A percentile compares a stretch with the other conserved stretches of the same genome.
Conservation (phyloP, 2,113 vertebrate species). For the Microcebus tavaratra region DNA sequence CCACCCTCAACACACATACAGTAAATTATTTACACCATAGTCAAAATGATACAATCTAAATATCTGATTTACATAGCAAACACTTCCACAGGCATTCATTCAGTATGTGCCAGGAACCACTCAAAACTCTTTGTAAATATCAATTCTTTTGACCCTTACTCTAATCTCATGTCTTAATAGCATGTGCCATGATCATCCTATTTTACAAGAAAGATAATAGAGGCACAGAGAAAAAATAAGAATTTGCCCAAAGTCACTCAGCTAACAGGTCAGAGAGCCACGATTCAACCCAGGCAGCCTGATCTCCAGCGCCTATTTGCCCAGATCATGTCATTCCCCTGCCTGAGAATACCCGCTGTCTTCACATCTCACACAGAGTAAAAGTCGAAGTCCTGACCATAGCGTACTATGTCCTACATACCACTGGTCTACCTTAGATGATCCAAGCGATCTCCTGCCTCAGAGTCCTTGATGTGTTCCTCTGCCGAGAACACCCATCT, state of each 20-base stretch:
- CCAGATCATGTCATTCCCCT: not conserved
- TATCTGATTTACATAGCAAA: not conserved
- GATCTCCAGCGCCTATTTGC: not conserved
- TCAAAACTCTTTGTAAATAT: not conserved
- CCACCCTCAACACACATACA: not conserved
- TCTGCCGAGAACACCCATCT: not conserved
- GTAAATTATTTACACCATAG: not conserved
- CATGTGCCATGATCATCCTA: not conserved
- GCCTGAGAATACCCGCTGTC: not conserved
- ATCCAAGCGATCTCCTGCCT: not conserved
- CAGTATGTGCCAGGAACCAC: not conserved
- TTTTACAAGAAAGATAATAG: not conserved
- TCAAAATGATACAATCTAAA: not conserved
- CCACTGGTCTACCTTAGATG: not conserved
- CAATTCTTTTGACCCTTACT: not conserved
- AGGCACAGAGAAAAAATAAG: not conserved
- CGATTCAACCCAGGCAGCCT: not conserved
- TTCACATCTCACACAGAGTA: not conserved
- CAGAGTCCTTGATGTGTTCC: not conserved
- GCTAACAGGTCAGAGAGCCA: not conserved
- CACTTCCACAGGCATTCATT: not conserved
- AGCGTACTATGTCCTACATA: not conserved
- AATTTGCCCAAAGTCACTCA: not conserved
- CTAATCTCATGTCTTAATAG: not conserved
- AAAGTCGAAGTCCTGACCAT: not conserved